Evolutionary conservation across 2,113 vertebrate genomes (phyloP).

Genomic region (Balaenoptera acutorostrata): DNA sequence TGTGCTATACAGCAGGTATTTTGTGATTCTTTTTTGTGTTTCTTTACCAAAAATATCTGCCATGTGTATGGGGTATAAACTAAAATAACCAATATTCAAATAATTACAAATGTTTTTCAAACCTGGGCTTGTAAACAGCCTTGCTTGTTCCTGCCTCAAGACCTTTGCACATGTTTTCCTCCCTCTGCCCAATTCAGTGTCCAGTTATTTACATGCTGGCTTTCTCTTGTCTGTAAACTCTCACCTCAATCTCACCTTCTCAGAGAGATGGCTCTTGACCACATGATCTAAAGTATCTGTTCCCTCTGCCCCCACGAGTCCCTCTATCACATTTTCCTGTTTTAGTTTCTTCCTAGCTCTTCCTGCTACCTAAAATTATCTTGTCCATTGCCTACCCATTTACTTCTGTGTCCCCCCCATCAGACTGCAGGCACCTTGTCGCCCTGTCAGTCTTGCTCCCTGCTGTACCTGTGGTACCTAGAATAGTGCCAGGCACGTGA

Average conservation of each 20-base stretch:
- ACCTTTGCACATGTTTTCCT: background rate
- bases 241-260: background rate
- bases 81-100: background rate
- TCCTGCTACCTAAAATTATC: background rate
- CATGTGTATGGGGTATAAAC: background rate
- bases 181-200: background rate
- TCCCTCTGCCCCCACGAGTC: background rate
- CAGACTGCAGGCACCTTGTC: background rate
- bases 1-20: background rate
- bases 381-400: background rate
- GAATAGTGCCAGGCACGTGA: background rate
- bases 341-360: slow-evolving; percentile 1
- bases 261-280: background rate
- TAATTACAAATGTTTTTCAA: background rate
- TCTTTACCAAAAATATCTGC: background rate
- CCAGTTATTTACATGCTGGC: background rate
- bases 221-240: background rate
- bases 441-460: background rate
- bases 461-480: background rate
- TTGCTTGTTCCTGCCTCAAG: background rate
- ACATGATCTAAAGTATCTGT: background rate
- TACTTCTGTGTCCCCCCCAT: background rate
- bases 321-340: background rate
- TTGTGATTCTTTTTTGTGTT: too few relatives aligned
- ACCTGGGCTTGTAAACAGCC: background rate